Conservation (phyloP, 92 coral and sea anemone genomes). For the Heteractis magnifica region DNA sequence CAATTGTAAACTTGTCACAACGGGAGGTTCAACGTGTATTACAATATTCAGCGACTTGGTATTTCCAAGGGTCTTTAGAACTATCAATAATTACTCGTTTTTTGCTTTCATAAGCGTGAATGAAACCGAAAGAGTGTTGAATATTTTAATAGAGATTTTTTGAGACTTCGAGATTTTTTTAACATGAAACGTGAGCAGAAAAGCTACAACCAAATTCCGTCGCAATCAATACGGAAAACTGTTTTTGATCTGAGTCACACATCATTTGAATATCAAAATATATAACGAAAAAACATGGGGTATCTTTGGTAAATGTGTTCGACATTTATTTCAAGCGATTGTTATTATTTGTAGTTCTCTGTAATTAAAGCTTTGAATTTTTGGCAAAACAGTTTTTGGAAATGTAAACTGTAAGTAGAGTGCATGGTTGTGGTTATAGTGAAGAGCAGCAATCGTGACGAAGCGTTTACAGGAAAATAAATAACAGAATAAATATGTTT, state of each 20-base stretch:
- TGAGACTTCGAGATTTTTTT: slow-evolving; percentile 2
- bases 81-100: slow-evolving; percentile 13
- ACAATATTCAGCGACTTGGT: neutral
- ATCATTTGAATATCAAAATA: slow-evolving; percentile 33
- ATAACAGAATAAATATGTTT: neutral
- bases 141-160: slow-evolving; percentile 54
- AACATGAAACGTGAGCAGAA: neutral
- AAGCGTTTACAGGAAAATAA: slow-evolving; percentile 9
- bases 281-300: slow-evolving; percentile 34
- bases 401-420: neutral
- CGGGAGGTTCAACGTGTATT: slow-evolving; percentile 15
- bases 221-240: slow-evolving; percentile 32
- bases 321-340: neutral
- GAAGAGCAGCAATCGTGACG: slow-evolving; percentile 20
- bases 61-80: slow-evolving; percentile 5
- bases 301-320: neutral
- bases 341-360: neutral
- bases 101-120: slow-evolving; percentile 30
- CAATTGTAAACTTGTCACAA: slow-evolving; percentile 4
- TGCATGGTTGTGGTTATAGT: slow-evolving; percentile 25
- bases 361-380: neutral
- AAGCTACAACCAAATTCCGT: slow-evolving; percentile 8
- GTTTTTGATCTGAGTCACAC: slow-evolving; percentile 36
- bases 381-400: neutral
- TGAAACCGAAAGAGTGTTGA: slow-evolving; percentile 54